Percentiles rank a stretch among this genome's conserved stretches.
Conservation (phyloP, 2,797 vertebrate species). For the Siniperca scherzeri region DNA sequence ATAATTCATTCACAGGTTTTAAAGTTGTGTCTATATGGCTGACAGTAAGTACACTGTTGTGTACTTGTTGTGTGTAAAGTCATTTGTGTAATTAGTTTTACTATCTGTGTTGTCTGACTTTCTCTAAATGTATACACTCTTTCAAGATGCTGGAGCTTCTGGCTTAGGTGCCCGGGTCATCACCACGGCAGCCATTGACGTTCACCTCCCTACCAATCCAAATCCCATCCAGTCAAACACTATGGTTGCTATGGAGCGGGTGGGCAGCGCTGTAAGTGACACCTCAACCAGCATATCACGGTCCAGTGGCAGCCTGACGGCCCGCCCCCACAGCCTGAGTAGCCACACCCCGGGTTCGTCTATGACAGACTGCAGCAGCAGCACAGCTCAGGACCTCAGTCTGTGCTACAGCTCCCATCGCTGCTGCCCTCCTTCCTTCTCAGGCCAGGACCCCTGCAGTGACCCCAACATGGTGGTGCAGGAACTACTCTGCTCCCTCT, state of each 20-base stretch:
- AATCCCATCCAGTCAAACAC: slow-evolving; percentile 76
- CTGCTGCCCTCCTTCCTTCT: slow-evolving; percentile 74
- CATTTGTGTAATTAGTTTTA: not conserved
- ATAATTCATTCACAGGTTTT: not conserved
- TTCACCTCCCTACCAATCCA: slow-evolving; percentile 90
- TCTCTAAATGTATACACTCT: slow-evolving; percentile 13
- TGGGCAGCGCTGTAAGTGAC: slow-evolving; percentile 84
- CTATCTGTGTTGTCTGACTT: not conserved
- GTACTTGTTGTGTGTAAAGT: not conserved
- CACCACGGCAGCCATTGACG: slow-evolving; percentile 94
- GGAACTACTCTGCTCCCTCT: slow-evolving; percentile 92
- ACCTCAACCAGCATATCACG: slow-evolving; percentile 85
- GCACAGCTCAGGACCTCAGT: slow-evolving; percentile 80
- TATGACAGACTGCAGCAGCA: slow-evolving; percentile 90
- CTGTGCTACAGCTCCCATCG: slow-evolving; percentile 77
- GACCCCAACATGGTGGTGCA: slow-evolving; percentile 86
- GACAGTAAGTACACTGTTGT: not conserved
- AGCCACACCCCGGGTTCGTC: slow-evolving; percentile 90
- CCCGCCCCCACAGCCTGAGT: slow-evolving; percentile 89
- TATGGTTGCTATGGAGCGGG: slow-evolving; percentile 77
- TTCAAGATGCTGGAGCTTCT: slow-evolving; percentile 82
- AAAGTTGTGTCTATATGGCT: not conserved
- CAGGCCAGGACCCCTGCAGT: slow-evolving; percentile 70
- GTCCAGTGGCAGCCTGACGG: slow-evolving; percentile 88
- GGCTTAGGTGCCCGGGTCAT: slow-evolving; percentile 87